A percentile compares a stretch with the other conserved stretches of the same genome.
phyloP scores from a whole-genome alignment of 2,113 vertebrate genomes.

The Cariama cristata region DNA sequence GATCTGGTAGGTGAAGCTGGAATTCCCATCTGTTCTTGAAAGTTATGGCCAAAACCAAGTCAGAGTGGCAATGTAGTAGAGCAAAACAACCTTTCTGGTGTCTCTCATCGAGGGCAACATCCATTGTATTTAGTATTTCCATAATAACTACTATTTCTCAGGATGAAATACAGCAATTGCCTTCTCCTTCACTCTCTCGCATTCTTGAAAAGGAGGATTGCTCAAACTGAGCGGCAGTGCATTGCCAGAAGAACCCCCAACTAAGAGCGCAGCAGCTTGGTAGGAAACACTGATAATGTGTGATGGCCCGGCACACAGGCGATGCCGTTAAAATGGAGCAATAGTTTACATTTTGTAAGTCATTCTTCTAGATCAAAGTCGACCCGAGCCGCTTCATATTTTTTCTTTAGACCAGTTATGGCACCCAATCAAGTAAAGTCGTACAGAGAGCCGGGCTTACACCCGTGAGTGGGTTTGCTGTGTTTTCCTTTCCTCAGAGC shows the following conservation, averaged over 20 bases:
- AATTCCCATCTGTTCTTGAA: not conserved
- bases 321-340: not conserved
- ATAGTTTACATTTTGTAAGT: not conserved
- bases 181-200: not conserved
- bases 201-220: not conserved
- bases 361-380: not conserved
- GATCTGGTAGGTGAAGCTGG: not conserved
- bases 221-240: not conserved
- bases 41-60: not conserved
- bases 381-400: not conserved
- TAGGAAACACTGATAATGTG: not conserved
- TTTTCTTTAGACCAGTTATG: not conserved
- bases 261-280: not conserved
- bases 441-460: not conserved
- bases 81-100: not conserved
- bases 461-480: rapidly evolving
- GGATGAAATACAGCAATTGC: not conserved
- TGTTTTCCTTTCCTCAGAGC: not conserved
- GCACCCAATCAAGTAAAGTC: not conserved
- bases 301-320: not conserved
- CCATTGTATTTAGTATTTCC: not conserved
- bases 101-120: not conserved
- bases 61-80: not conserved
- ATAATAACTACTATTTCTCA: not conserved
- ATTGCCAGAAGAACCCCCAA: not conserved